phyloP scores from a whole-genome alignment of 2,888 invertebrate genomes.

The Leptinotarsa peninsularis region DNA sequence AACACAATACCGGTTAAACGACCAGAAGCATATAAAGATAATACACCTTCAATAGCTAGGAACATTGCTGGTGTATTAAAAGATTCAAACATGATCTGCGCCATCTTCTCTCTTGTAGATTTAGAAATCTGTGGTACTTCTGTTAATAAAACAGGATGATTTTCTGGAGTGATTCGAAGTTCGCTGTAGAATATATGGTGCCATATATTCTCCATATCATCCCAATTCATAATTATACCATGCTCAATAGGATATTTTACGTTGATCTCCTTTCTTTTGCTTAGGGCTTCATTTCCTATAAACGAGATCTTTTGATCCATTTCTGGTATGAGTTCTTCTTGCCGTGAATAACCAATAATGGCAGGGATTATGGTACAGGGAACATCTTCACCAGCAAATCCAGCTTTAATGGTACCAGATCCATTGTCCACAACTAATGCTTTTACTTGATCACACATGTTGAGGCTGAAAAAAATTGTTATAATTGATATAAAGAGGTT shows the following conservation, averaged over 20 bases:
- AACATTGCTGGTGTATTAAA: conserved; percentile 94
- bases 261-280: conserved; percentile 81
- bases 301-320: conserved; percentile 95
- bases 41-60: conserved; percentile 93
- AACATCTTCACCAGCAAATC: conserved; percentile 90
- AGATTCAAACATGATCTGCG: conserved; percentile 92
- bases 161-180: conserved; percentile 92
- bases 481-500: too few relatives aligned
- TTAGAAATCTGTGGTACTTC: conserved; percentile 96
- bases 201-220: conserved; percentile 98
- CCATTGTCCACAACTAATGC: too few relatives aligned
- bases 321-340: conserved; percentile 88
- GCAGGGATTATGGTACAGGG: conserved; percentile 92
- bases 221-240: conserved; percentile 96
- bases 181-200: conserved; percentile 97
- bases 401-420: conserved; percentile 73
- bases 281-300: conserved; percentile 87
- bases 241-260: conserved; percentile 94
- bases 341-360: conserved; percentile 89
- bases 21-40: conserved; percentile 92
- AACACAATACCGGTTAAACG: conserved; percentile 94
- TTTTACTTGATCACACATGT: too few relatives aligned
- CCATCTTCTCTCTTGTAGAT: conserved; percentile 97
- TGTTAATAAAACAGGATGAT: conserved; percentile 92
- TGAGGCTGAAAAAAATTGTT: too few relatives aligned